These are phyloP conservation scores for Eupithecia vulgata DNA, from an alignment of 2,888 invertebrate genomes.

Conservation along the genomic window DNA sequence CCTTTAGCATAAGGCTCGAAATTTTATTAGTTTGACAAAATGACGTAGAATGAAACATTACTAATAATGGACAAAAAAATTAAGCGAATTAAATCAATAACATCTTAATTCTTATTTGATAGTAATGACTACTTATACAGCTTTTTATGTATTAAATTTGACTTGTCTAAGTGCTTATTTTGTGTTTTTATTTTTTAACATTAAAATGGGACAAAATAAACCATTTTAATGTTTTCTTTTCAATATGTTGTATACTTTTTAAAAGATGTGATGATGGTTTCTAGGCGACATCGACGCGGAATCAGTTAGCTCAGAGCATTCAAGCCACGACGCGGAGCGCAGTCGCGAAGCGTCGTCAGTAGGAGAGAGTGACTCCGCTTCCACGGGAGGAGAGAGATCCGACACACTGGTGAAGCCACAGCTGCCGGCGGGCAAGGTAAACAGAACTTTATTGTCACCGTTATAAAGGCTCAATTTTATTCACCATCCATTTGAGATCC, in stretches of 20 bases:
- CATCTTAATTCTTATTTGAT: no score
- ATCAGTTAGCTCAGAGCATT: slow-evolving; percentile 75
- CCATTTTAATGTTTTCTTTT: background rate
- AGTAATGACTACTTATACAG: no score
- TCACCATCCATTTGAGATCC: background rate
- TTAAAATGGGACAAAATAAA: no score
- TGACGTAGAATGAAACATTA: no score
- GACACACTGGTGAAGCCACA: slow-evolving; percentile 84
- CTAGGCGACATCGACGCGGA: slow-evolving; percentile 71
- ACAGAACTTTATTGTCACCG: background rate
- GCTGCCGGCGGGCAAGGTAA: slow-evolving; percentile 88
- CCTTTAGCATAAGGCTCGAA: no score
- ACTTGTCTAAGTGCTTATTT: no score
- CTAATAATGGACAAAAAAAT: no score
- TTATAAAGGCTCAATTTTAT: background rate
- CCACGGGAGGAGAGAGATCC: slow-evolving; percentile 83
- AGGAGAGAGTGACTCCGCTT: slow-evolving; percentile 82
- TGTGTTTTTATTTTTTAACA: no score
- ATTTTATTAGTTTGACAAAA: no score
- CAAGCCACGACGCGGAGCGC: slow-evolving; percentile 68
- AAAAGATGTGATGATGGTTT: no score
- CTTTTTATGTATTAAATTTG: no score
- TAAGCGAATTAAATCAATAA: no score
- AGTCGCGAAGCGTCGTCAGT: slow-evolving; percentile 79
- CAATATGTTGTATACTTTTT: background rate